Percentiles rank a stretch among this genome's conserved stretches.
Evolutionary conservation across 2,888 invertebrate species (phyloP).

Genomic region (Eristalis pertinax): DNA sequence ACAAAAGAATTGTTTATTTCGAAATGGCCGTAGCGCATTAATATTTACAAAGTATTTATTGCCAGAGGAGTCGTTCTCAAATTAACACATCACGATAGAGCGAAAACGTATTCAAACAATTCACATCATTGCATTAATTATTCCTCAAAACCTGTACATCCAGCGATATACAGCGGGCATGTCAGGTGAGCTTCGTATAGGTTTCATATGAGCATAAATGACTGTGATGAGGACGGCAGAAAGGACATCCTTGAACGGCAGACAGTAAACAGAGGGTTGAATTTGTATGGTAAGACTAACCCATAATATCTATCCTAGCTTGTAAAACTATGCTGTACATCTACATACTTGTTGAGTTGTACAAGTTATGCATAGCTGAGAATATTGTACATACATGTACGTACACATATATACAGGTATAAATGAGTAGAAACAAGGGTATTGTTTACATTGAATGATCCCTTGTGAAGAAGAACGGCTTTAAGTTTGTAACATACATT

Average conservation of each 20-base stretch:
- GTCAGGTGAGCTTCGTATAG: constrained; percentile 17
- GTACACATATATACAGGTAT: not conserved
- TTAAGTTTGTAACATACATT: not conserved
- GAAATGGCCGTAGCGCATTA: not conserved
- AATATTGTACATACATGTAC: not conserved
- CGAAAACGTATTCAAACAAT: constrained; percentile 15
- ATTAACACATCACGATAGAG: constrained; percentile 11
- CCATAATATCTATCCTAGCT: constrained; percentile 4
- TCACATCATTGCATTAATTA: constrained; percentile 44
- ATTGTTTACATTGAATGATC: constrained; percentile 1
- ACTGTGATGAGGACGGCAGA: constrained; percentile 5
- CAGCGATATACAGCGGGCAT: constrained; percentile 14
- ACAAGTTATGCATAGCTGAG: not conserved
- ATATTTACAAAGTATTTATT: constrained; percentile 3
- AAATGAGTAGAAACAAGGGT: not conserved
- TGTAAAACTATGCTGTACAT: constrained; percentile 4
- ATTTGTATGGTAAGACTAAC: constrained; percentile 6
- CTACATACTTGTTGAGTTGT: constrained; percentile 44
- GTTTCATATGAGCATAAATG: constrained; percentile 11
- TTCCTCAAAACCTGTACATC: constrained; percentile 23
- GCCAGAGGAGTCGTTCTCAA: constrained; percentile 22
- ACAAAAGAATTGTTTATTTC: not conserved
- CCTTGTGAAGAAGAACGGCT: not conserved
- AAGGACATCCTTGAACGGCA: constrained; percentile 20
- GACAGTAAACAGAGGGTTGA: constrained; percentile 32